These are phyloP conservation scores for Leptopilina myrica DNA, from an alignment of 2,888 invertebrate species.

Conservation along the genomic window DNA sequence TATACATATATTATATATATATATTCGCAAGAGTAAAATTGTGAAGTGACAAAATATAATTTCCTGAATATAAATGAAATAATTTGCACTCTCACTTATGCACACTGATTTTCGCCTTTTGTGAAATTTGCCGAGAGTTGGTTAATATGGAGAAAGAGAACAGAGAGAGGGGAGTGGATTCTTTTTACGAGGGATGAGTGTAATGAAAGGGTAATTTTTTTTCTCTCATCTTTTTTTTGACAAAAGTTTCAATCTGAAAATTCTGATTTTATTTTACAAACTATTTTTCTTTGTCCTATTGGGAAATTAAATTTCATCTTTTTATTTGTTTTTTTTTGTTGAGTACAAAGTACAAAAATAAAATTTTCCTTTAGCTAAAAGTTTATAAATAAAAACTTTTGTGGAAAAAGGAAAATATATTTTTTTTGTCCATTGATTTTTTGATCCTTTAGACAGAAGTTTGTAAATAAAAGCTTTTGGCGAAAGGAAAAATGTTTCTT, in stretches of 20 bases:
- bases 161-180: background rate
- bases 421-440: no score
- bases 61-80: slow-evolving; percentile 14
- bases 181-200: background rate
- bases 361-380: no score
- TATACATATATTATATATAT: no score
- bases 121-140: background rate
- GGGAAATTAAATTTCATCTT: background rate
- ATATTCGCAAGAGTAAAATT: no score
- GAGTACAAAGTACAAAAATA: no score
- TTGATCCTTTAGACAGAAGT: no score
- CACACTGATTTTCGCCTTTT: background rate
- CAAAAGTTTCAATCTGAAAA: background rate
- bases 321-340: background rate
- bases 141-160: background rate
- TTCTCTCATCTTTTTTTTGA: background rate
- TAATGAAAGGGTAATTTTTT: background rate
- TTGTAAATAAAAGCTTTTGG: no score
- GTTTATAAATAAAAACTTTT: no score
- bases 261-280: background rate
- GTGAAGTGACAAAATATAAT: background rate
- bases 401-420: no score
- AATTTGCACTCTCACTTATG: background rate
- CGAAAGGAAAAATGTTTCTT: no score
- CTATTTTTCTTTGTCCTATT: no score